Evolutionary conservation across 2,113 vertebrate species (phyloP).

Genomic region (Onychostruthus taczanowskii): DNA sequence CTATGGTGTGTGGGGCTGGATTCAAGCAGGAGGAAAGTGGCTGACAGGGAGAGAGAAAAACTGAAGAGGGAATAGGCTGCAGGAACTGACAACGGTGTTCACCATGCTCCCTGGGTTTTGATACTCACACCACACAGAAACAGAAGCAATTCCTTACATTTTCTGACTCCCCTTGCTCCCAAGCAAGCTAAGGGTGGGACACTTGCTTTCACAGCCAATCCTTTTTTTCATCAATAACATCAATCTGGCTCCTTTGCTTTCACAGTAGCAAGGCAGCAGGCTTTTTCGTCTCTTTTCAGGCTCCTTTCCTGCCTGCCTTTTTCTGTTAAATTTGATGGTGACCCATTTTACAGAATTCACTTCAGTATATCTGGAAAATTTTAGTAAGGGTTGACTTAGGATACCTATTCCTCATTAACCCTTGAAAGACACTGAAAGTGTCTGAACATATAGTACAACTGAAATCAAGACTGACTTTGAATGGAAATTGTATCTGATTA

Average conservation of each 20-base stretch:
- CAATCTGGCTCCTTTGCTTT: background rate
- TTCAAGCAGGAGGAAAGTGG: background rate
- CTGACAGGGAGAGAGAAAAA: background rate
- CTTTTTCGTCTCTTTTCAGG: background rate
- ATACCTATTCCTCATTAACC: background rate
- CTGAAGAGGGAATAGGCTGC: background rate
- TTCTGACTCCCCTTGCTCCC: background rate
- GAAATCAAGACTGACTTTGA: background rate
- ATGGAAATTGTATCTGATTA: background rate
- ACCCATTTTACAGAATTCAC: constrained; percentile 12
- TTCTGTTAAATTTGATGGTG: background rate
- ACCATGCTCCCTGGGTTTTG: background rate
- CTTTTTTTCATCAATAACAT: background rate
- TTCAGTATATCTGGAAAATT: background rate
- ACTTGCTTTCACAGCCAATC: background rate
- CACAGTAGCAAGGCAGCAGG: background rate
- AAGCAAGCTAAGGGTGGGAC: background rate
- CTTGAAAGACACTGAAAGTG: background rate
- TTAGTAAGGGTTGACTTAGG: background rate
- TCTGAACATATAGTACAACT: background rate
- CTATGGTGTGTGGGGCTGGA: background rate
- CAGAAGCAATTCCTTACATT: background rate
- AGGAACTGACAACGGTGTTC: background rate
- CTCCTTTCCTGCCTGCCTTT: background rate
- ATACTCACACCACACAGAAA: accelerated